Evolutionary conservation across 2,888 invertebrate genomes (phyloP), one percentile per base, ranked within the genome.

Genomic region (Halocaridina rubra): DNA sequence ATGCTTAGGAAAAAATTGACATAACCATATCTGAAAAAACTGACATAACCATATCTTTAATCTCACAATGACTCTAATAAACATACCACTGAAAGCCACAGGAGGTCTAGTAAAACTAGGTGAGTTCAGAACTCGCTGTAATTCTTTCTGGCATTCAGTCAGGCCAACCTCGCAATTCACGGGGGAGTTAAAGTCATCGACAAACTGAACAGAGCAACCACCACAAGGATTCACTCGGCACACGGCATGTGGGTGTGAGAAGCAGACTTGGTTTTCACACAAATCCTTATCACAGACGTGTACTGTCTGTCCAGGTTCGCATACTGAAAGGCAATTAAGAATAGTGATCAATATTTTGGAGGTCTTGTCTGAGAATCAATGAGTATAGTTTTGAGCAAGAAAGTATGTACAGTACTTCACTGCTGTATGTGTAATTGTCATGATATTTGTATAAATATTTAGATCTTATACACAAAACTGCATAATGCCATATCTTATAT

Each of bases 151-250:
- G 80, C 91, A 91, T 75, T 89, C 88, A 1, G 89, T 89, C 29
- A 88, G 80, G 59, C 89, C 89, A 85, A 88, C 80, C 87, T 89
- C 88, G 80, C 91, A 91, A 88, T 90, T 87, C 3, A 91, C 90
- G 64, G 87, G 86, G 2, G 89, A 30, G 77, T 89, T 90, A 67
- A 88, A 86, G 22, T 88, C 89, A 77, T 89, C 89, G 39, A 89
- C 90, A 88, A 90, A 91, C 53, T 89, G 89, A 33, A 88, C 88
- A 13, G 88, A 87, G 84, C 91, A 91, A 1, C 90, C 90, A 16
- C 90, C 90, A 86, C 91, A 91, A 0, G 91, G 90, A 86, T 90
- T 89, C 22, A 91, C 89, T 19, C 90, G 89, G 78, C 91, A 91
- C 29, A 88, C 88, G 75, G 91, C 91, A 10, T 88, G 87, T 1